These are phyloP conservation scores for Apamea crenata DNA, from an alignment of 2,888 invertebrate genomes.

Conservation along the genomic window DNA sequence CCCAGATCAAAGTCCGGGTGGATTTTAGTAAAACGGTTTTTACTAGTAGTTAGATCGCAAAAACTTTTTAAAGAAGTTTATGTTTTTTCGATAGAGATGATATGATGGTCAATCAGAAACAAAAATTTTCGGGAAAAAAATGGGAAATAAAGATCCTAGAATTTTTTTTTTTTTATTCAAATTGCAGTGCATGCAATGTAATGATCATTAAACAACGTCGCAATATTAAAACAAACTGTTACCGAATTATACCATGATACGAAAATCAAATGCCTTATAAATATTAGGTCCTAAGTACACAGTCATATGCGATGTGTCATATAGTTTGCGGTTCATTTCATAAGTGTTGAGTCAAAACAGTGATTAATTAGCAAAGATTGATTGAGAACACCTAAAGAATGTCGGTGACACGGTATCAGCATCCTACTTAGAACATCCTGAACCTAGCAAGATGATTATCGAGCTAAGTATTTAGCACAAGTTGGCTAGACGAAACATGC, in stretches of 20 bases:
- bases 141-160: too few relatives aligned
- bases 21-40: slow-evolving; percentile 11
- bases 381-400: slow-evolving; percentile 50
- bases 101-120: background rate
- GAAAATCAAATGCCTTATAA: background rate
- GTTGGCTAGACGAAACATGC: background rate
- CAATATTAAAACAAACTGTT: background rate
- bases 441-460: background rate
- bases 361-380: slow-evolving; percentile 54
- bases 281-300: background rate
- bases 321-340: slow-evolving; percentile 39
- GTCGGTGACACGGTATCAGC: slow-evolving; percentile 57
- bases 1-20: slow-evolving; percentile 18
- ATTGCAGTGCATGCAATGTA: background rate
- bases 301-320: slow-evolving; percentile 56
- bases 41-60: background rate
- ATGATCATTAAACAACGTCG: background rate
- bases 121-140: background rate
- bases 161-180: background rate
- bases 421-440: slow-evolving; percentile 21
- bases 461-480: background rate
- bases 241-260: background rate
- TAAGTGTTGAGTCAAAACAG: slow-evolving; percentile 53
- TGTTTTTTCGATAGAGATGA: background rate
- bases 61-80: background rate